These are phyloP conservation scores for Zaprionus ornatus DNA, from an alignment of 1,140 invertebrate genomes.

Conservation along the genomic window DNA sequence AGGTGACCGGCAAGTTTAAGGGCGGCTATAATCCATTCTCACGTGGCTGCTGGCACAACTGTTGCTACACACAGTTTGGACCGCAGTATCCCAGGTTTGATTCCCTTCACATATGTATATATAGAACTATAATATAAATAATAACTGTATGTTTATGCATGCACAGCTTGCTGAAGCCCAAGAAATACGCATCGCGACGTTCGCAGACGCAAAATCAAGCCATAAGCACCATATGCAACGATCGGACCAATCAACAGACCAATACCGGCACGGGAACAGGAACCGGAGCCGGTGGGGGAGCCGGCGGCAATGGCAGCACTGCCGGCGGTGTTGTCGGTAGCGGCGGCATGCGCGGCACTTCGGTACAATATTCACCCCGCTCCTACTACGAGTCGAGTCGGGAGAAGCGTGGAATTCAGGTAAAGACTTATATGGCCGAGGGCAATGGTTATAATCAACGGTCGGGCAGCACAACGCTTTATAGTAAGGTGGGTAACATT, in stretches of 20 bases:
- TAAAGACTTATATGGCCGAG: conserved; percentile 98
- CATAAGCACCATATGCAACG: conserved; percentile 83
- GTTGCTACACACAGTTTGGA: conserved; percentile 97
- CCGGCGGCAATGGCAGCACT: conserved; percentile 47
- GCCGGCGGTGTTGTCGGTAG: conserved; percentile 36
- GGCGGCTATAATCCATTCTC: conserved; percentile 99
- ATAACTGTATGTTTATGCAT: background rate
- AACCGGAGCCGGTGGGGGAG: conserved; percentile 40
- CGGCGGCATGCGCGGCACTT: conserved; percentile 77
- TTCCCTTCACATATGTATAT: too few relatives aligned
- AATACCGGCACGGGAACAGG: conserved; percentile 50
- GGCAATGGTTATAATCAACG: conserved; percentile 92
- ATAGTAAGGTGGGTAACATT: conserved; percentile 92
- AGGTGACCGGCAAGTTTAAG: conserved; percentile 99
- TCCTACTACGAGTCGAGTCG: conserved; percentile 84
- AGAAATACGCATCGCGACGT: conserved; percentile 84
- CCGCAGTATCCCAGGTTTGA: conserved; percentile 97
- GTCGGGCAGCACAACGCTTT: conserved; percentile 92
- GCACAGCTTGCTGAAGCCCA: conserved; percentile 84
- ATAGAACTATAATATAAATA: background rate
- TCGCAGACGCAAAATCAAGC: conserved; percentile 82
- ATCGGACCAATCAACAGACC: conserved; percentile 76
- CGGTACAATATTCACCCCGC: conserved; percentile 84
- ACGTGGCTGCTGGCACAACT: conserved; percentile 96
- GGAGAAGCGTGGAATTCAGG: conserved; percentile 88